Conservation (phyloP, 35 echinoderm and acorn worm species). For the Diadema setosum region DNA sequence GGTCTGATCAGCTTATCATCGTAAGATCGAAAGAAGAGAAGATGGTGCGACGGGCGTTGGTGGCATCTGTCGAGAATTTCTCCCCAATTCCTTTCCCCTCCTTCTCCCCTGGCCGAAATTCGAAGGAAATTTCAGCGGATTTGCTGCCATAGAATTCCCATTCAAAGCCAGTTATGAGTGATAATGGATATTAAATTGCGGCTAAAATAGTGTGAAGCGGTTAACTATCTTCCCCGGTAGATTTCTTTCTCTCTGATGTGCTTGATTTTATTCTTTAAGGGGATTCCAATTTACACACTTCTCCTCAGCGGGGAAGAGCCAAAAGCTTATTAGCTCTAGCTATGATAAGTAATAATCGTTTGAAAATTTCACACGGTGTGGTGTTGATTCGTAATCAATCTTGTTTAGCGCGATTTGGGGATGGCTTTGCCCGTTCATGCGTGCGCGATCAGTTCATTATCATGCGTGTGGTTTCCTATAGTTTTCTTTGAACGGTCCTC, state of each 20-base stretch:
- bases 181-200: conserved; percentile 11
- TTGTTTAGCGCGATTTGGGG: background rate
- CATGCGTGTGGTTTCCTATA: too few relatives aligned
- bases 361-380: background rate
- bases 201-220: background rate
- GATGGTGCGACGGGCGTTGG: too few relatives aligned
- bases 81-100: too few relatives aligned
- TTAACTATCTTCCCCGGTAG: background rate
- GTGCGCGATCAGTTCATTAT: background rate
- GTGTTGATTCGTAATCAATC: background rate
- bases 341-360: background rate
- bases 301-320: too few relatives aligned
- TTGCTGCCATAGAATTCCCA: background rate
- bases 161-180: background rate
- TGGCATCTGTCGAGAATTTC: too few relatives aligned
- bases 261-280: too few relatives aligned
- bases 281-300: too few relatives aligned
- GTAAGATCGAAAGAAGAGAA: too few relatives aligned
- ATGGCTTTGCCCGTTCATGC: background rate
- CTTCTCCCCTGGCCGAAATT: background rate
- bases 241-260: too few relatives aligned
- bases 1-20: too few relatives aligned
- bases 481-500: too few relatives aligned
- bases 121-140: background rate
- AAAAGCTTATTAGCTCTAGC: too few relatives aligned